These are phyloP conservation scores for Drosophila lacteicornis DNA, from an alignment of 1,140 invertebrate genomes.

Conservation along the genomic window DNA sequence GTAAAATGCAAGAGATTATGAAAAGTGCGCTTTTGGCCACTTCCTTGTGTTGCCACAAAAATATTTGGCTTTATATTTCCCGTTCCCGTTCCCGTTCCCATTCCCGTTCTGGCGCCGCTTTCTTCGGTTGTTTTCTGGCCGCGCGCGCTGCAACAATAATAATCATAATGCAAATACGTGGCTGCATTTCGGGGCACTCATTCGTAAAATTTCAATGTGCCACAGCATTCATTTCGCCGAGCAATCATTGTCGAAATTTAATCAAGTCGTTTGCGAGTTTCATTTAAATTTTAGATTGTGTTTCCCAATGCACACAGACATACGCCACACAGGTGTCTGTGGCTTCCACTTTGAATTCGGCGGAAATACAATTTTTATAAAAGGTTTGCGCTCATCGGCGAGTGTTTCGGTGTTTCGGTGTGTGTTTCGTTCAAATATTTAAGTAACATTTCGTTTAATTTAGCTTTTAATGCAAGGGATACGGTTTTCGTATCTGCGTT, in stretches of 20 bases:
- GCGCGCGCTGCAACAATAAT: constrained; percentile 30
- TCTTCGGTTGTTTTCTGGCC: constrained; percentile 19
- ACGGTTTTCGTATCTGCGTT: neutral
- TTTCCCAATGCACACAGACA: neutral
- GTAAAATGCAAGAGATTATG: constrained; percentile 79
- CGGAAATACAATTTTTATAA: neutral
- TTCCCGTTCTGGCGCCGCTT: neutral
- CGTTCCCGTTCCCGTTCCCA: neutral
- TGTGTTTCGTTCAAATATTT: neutral
- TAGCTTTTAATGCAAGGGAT: too few species aligned
- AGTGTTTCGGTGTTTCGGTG: neutral
- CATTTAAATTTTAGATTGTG: constrained; percentile 37
- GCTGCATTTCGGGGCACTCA: constrained; percentile 40
- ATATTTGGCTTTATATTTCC: constrained; percentile 51
- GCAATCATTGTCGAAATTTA: constrained; percentile 45
- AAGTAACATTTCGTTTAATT: neutral
- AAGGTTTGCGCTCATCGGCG: neutral
- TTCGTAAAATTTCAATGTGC: constrained; percentile 43
- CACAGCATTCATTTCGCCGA: constrained; percentile 21
- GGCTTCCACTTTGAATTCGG: neutral
- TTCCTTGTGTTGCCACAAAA: constrained; percentile 57
- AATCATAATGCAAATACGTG: constrained; percentile 53
- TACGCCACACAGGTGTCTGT: constrained; percentile 7
- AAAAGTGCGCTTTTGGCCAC: constrained; percentile 64
- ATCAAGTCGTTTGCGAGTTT: constrained; percentile 32